Evolutionary conservation across 2,888 invertebrate genomes (phyloP).

Genomic region (Agrotis segetum): DNA sequence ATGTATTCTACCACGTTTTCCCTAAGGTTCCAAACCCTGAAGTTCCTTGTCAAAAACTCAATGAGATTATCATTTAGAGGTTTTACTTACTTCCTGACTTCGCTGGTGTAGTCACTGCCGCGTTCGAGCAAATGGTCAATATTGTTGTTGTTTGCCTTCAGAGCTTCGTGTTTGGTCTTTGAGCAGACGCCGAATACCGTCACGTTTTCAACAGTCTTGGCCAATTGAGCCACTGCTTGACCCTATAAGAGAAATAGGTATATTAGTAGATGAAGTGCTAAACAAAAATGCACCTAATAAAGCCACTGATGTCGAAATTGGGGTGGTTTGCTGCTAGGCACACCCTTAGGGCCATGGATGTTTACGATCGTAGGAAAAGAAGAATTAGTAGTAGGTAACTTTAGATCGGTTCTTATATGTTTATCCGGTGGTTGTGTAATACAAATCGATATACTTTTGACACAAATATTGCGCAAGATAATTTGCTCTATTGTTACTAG

Average conservation of each 20-base stretch:
- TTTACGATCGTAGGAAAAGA: too few species aligned
- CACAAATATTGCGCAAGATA: neutral
- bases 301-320: too few species aligned
- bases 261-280: neutral
- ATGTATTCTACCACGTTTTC: neutral
- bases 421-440: too few species aligned
- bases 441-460: conserved; percentile 4
- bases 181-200: conserved; percentile 96
- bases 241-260: conserved; percentile 90
- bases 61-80: neutral
- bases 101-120: conserved; percentile 95
- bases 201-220: conserved; percentile 95
- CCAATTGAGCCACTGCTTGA: conserved; percentile 95
- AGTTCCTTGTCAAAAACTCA: neutral
- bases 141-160: conserved; percentile 93
- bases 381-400: too few species aligned
- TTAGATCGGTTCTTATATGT: too few species aligned
- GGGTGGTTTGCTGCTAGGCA: too few species aligned
- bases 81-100: conserved; percentile 94
- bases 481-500: neutral
- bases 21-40: too few species aligned
- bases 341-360: too few species aligned
- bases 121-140: conserved; percentile 96
- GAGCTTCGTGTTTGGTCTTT: conserved; percentile 95
- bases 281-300: too few species aligned